A percentile compares a stretch with the other conserved stretches of the same genome.
phyloP scores from a whole-genome alignment of 2,113 vertebrate genomes.

The Trematocara nigrifrons region DNA sequence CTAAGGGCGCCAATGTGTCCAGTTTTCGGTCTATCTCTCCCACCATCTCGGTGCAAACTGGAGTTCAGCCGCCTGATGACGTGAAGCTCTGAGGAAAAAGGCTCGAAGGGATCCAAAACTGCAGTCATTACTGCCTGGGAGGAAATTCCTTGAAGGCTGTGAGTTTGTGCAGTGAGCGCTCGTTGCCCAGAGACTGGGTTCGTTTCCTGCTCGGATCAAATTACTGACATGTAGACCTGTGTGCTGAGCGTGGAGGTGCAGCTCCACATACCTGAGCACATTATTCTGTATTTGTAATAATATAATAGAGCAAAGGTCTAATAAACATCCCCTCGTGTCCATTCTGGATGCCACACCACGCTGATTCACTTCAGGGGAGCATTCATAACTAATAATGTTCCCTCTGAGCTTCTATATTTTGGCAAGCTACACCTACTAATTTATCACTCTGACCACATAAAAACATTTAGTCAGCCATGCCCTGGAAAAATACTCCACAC shows the following conservation, averaged over 20 bases:
- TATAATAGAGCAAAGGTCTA: not conserved
- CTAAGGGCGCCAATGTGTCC: not conserved
- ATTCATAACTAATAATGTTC: not conserved
- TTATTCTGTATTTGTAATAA: not conserved
- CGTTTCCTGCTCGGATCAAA: conserved; percentile 39
- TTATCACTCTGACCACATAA: not conserved
- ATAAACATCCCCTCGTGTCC: not conserved
- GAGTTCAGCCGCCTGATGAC: conserved; percentile 28
- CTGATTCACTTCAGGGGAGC: not conserved
- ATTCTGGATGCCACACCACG: not conserved
- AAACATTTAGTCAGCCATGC: not conserved
- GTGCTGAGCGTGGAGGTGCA: not conserved
- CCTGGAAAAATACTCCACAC: not conserved
- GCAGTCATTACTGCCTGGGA: not conserved
- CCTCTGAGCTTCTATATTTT: not conserved
- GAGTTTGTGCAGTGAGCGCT: not conserved
- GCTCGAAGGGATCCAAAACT: not conserved
- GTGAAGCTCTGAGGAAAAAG: conserved; percentile 1
- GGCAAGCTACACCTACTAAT: not conserved
- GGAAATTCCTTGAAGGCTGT: not conserved
- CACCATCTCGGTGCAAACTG: not conserved
- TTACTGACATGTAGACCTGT: conserved; percentile 23
- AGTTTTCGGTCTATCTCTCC: not conserved
- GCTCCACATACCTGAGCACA: not conserved
- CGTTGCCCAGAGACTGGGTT: conserved; percentile 56